These are phyloP conservation scores for Ceramica pisi DNA, from an alignment of 2,888 invertebrate genomes.

Conservation along the genomic window DNA sequence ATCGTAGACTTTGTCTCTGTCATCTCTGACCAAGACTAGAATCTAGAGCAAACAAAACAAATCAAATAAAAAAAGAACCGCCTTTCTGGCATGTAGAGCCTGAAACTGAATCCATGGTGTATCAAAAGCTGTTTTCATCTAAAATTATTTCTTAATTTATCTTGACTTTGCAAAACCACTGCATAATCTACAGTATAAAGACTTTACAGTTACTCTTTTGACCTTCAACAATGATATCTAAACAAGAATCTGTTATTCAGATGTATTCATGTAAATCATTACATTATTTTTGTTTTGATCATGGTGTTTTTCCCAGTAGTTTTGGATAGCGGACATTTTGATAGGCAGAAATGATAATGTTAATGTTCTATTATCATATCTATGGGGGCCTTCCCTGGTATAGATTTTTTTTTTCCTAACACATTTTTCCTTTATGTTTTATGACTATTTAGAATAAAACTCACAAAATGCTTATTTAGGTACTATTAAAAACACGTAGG, in stretches of 20 bases:
- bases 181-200: slow-evolving; percentile 12
- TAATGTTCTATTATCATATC: neutral
- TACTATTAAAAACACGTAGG: too few species aligned
- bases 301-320: neutral
- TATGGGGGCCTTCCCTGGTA: neutral
- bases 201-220: slow-evolving; percentile 24
- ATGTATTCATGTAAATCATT: slow-evolving; percentile 38
- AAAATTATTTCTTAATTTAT: neutral
- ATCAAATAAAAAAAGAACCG: too few species aligned
- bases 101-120: neutral
- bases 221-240: slow-evolving; percentile 44
- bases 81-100: neutral
- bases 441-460: too few species aligned
- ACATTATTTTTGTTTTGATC: slow-evolving; percentile 55
- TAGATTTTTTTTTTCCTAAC: neutral
- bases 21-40: too few species aligned
- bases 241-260: slow-evolving; percentile 39
- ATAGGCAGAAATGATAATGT: slow-evolving; percentile 4
- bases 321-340: neutral
- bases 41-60: too few species aligned
- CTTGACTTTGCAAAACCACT: neutral
- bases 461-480: too few species aligned
- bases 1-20: too few species aligned
- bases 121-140: neutral
- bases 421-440: too few species aligned